Evolutionary conservation across 2,888 invertebrate species (phyloP), one percentile per base, ranked within the genome.

Genomic region (Acleris cristana): DNA sequence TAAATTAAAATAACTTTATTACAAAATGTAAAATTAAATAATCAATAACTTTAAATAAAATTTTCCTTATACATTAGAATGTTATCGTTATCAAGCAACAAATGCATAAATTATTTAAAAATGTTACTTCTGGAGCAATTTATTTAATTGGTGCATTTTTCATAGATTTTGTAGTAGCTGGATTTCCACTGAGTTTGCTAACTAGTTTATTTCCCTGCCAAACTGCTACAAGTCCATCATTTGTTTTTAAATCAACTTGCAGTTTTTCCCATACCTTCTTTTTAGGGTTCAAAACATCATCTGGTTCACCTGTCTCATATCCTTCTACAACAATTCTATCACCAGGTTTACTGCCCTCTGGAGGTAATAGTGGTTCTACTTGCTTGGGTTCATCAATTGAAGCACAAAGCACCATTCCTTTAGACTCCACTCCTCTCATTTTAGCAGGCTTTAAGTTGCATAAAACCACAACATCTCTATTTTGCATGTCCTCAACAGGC

Each of bases 251-350:
- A 85, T 97, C 96, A 23, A 93, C 94, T 86, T 98, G 97, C 51
- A 98, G 86, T 86, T 97, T 98, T 77, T 98, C 98, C 98, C 98
- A 99, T n/a, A 98, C 93, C 93, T 99, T 99, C 90, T 99, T 99
- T 88, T 99, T 99, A 0, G 98, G 98, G 87, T 99, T 98, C 1
- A 99, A 90, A 70, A 97, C 95, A 34, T 96, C 96, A 88, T 98
- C 98, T 3, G 98, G 96, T 60, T 93, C 93, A 21, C 97, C 97
- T 65, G 85, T 86, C 86, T 96, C 96, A 85, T 96, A 97, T 26
- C 97, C 97, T 85, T 98, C 98, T 64, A 98, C 94, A 66, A 95
- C 90, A 55, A 99, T 95, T 76, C 95, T 94, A 70, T 98, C 98
- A 30, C 99, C 99, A 18, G 97, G 95, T n/a, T 93, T 92, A 70